Percentiles rank a stretch among this genome's conserved stretches.
Conservation (phyloP, 37 sponge, comb jelly and placozoan genomes). For the Halisarca cf. caerulea region DNA sequence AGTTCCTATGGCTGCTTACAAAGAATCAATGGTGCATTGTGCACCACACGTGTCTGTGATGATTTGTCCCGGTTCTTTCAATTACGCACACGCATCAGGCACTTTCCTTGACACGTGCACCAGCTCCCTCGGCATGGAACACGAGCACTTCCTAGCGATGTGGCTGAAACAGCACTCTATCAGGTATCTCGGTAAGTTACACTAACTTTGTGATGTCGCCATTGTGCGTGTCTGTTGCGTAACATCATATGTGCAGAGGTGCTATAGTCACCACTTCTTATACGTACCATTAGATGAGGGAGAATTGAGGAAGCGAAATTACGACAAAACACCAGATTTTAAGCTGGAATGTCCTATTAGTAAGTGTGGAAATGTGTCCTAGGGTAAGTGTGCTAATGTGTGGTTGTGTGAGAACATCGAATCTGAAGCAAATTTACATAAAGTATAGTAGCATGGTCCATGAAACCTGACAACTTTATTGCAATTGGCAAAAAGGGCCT, state of each 20-base stretch:
- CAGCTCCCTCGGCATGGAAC: conserved; percentile 79
- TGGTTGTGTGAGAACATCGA: no score
- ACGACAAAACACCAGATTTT: conserved; percentile 93
- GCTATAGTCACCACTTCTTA: background rate
- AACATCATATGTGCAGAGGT: no score
- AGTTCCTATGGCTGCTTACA: no score
- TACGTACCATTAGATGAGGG: conserved; percentile 58
- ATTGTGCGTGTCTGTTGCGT: no score
- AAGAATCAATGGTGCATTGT: background rate
- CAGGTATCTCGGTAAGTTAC: conserved; percentile 56
- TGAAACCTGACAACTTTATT: no score
- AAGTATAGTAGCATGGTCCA: no score
- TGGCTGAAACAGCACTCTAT: conserved; percentile 45
- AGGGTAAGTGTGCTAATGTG: no score
- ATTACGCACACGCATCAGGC: background rate
- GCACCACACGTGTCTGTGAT: background rate
- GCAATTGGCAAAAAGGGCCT: no score
- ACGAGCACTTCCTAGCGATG: conserved; percentile 67
- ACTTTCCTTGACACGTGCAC: background rate
- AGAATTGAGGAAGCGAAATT: conserved; percentile 59
- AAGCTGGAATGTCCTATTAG: conserved; percentile 77
- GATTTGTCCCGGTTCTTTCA: no score
- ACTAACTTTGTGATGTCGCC: no score
- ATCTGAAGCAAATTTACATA: no score
- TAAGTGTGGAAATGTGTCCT: background rate